Conservation (phyloP, 2,797 vertebrate genomes). For the Esox lucius region DNA sequence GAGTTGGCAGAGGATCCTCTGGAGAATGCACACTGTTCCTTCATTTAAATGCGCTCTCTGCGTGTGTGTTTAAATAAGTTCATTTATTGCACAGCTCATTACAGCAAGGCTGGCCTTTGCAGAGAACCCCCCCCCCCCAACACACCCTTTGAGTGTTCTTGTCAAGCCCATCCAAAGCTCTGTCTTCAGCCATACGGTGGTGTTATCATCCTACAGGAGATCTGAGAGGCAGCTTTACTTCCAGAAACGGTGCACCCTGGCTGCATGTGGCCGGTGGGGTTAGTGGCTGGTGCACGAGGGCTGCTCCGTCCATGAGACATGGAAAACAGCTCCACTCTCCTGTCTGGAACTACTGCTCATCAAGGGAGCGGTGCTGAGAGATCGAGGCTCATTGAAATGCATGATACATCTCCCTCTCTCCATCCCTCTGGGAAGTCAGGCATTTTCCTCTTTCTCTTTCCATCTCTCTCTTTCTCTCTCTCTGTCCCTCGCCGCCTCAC, state of each 20-base stretch:
- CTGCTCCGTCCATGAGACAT: conserved; percentile 47
- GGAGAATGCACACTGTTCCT: conserved; percentile 53
- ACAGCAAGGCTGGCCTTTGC: conserved; percentile 59
- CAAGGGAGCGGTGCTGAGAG: conserved; percentile 69
- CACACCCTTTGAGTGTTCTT: neutral
- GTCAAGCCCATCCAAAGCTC: neutral
- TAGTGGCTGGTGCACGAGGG: neutral
- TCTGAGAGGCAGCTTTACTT: neutral
- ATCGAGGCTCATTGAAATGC: conserved; percentile 81
- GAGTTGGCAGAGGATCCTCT: conserved; percentile 41
- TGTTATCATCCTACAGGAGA: neutral
- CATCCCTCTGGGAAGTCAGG: conserved; percentile 4
- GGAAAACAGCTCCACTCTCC: conserved; percentile 61
- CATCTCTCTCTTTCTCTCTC: conserved; percentile 46
- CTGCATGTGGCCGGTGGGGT: neutral
- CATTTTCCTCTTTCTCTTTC: conserved; percentile 8
- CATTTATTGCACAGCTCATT: conserved; percentile 66
- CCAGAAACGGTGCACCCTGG: neutral
- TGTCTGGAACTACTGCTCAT: conserved; percentile 75
- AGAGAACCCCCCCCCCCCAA: conserved; percentile 39
- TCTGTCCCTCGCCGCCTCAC: conserved; percentile 53
- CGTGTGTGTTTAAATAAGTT: conserved; percentile 63
- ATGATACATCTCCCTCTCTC: conserved; percentile 59
- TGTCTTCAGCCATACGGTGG: neutral
- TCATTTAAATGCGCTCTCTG: conserved; percentile 22